These are phyloP conservation scores for Parapsyche elsis DNA, from an alignment of 1,140 invertebrate genomes.

Conservation along the genomic window DNA sequence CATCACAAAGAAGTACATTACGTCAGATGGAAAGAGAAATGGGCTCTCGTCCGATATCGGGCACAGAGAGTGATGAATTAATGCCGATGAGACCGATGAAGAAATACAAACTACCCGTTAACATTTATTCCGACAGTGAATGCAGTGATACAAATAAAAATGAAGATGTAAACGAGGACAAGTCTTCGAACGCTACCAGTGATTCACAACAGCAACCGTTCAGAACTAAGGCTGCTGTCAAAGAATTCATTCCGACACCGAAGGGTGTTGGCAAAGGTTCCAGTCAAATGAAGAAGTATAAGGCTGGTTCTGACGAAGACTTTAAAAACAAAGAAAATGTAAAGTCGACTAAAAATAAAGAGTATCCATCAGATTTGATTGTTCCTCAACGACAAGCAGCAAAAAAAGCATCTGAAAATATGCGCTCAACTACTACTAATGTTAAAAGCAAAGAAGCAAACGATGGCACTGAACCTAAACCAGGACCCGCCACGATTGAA, in stretches of 20 bases:
- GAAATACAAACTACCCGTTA: slow-evolving; percentile 67
- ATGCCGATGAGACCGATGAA: slow-evolving; percentile 69
- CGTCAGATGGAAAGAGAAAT: slow-evolving; percentile 79
- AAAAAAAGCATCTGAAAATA: slow-evolving; percentile 89
- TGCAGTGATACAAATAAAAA: slow-evolving; percentile 64
- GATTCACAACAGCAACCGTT: slow-evolving; percentile 76
- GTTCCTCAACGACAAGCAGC: slow-evolving; percentile 92
- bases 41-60: slow-evolving; percentile 68
- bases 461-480: slow-evolving; percentile 60
- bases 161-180: slow-evolving; percentile 65
- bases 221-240: slow-evolving; percentile 85
- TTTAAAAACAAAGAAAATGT: slow-evolving; percentile 69
- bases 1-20: slow-evolving; percentile 68
- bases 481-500: slow-evolving; percentile 55
- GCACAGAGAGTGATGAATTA: slow-evolving; percentile 81
- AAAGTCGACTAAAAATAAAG: slow-evolving; percentile 71
- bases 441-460: slow-evolving; percentile 62
- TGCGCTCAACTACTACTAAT: slow-evolving; percentile 71
- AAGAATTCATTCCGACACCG: slow-evolving; percentile 74
- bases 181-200: slow-evolving; percentile 69
- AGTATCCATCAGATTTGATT: slow-evolving; percentile 81
- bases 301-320: slow-evolving; percentile 59
- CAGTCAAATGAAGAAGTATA: slow-evolving; percentile 63
- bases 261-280: slow-evolving; percentile 58
- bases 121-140: slow-evolving; percentile 82